Evolutionary conservation across 1,140 invertebrate species (phyloP).

Genomic region (Nixonia krombeini): DNA sequence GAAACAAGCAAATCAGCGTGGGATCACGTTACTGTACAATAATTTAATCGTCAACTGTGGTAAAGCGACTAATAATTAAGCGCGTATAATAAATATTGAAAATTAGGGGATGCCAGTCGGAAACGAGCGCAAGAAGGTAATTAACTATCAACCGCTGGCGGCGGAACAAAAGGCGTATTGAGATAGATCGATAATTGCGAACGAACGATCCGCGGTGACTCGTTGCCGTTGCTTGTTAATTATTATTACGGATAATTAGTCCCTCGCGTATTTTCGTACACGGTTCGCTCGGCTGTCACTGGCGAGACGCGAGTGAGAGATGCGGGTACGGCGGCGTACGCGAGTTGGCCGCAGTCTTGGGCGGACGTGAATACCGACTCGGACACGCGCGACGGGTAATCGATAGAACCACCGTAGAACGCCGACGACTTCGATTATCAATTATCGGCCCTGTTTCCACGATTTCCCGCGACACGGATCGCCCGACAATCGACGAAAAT

Average conservation of each 20-base stretch:
- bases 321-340: conserved; percentile 18
- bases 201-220: too few species aligned
- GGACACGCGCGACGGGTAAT: conserved; percentile 49
- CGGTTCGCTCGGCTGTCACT: conserved; percentile 32
- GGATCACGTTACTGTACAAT: too few species aligned
- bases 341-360: conserved; percentile 20
- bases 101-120: too few species aligned
- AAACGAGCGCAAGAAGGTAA: too few species aligned
- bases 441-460: conserved; percentile 33
- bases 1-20: too few species aligned
- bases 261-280: conserved; percentile 45
- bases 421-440: conserved; percentile 61
- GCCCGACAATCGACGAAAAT: too few species aligned
- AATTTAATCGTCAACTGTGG: too few species aligned
- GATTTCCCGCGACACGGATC: neutral
- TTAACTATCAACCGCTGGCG: too few species aligned
- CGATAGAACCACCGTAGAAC: conserved; percentile 52
- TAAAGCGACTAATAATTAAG: too few species aligned
- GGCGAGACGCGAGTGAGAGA: conserved; percentile 16
- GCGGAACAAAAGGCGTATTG: too few species aligned
- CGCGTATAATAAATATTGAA: too few species aligned
- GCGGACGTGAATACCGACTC: conserved; percentile 15
- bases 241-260: conserved; percentile 61
- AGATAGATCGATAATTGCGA: too few species aligned
- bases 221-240: conserved; percentile 56